These are phyloP conservation scores for Marcusenius ussheri DNA, from an alignment of 2,113 vertebrate genomes.

Conservation along the genomic window DNA sequence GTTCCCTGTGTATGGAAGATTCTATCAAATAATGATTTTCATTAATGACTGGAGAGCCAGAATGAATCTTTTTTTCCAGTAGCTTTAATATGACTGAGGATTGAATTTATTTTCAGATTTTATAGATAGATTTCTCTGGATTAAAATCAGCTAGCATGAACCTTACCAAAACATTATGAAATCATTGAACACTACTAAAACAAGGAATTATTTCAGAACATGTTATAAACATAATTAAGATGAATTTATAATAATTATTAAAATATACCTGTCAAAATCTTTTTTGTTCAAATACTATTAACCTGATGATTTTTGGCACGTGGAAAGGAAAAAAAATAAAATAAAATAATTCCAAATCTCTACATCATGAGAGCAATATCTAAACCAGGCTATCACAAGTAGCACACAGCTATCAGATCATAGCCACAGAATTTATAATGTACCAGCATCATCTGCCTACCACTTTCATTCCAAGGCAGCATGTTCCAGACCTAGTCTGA, in stretches of 20 bases:
- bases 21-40: background rate
- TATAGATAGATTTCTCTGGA: background rate
- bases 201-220: background rate
- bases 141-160: background rate
- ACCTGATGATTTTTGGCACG: background rate
- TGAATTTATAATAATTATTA: background rate
- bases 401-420: background rate
- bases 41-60: background rate
- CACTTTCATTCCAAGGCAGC: background rate
- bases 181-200: background rate
- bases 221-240: background rate
- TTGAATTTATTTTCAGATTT: background rate
- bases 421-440: background rate
- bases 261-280: background rate
- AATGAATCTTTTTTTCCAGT: background rate
- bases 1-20: background rate
- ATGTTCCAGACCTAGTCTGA: background rate
- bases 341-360: background rate
- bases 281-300: background rate
- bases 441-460: background rate
- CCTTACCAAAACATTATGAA: background rate
- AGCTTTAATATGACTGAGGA: background rate
- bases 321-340: background rate
- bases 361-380: background rate
- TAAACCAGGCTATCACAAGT: background rate